A percentile compares a stretch with the other conserved stretches of the same genome.
Conservation (phyloP, 2,888 invertebrate genomes). For the Cheilosia grossa region DNA sequence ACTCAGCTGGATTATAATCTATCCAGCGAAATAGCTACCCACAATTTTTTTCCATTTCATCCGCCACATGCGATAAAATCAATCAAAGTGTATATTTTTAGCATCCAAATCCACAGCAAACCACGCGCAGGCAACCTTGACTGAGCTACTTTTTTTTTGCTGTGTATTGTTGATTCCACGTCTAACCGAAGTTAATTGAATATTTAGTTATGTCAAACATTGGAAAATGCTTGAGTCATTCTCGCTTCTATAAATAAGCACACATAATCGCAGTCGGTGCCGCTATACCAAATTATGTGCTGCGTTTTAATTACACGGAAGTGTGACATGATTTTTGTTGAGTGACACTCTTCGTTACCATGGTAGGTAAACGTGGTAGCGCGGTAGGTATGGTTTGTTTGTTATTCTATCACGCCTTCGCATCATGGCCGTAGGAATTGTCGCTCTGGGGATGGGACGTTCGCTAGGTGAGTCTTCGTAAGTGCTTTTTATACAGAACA, state of each 20-base stretch:
- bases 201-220: constrained; percentile 38
- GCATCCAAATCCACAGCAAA: constrained; percentile 14
- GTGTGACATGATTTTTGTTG: constrained; percentile 45
- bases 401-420: too few species aligned
- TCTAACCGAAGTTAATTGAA: constrained; percentile 26
- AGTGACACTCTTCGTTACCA: constrained; percentile 16
- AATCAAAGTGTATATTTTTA: constrained; percentile 39
- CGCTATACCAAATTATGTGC: constrained; percentile 10
- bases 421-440: too few species aligned
- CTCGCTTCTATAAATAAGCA: constrained; percentile 29
- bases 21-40: neutral
- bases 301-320: constrained; percentile 39
- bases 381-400: too few species aligned
- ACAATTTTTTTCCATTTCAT: constrained; percentile 2
- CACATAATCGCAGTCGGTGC: neutral
- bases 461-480: neutral
- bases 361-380: neutral
- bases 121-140: constrained; percentile 24
- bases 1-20: neutral
- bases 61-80: constrained; percentile 40
- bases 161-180: constrained; percentile 2
- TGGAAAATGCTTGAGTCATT: constrained; percentile 37
- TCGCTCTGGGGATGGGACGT: too few species aligned
- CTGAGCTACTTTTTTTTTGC: constrained; percentile 18
- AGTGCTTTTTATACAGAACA: neutral